Base-by-base conservation (phyloP, 1,140 invertebrate genomes). In the Zaprionus capensis region DNA sequence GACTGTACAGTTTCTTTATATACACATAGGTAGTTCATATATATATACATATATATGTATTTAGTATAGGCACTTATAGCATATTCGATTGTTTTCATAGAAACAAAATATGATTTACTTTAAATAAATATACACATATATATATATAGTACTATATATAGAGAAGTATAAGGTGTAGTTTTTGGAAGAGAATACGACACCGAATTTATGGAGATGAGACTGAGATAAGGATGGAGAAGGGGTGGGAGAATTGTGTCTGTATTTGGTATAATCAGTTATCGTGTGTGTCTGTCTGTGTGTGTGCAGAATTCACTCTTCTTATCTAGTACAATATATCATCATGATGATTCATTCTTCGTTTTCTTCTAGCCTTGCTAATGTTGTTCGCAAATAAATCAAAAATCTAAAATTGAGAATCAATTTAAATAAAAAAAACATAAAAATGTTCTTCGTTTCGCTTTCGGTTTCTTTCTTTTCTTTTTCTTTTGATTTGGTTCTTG, bases 21-120 rank as follows among this genome's bases (percentile, higher is more conserved):
- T 63, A 58, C 34, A 67, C 55, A 65, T 58, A 64, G 26, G 34
- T 49, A 34, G 20, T 76, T 49, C 46, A 64, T 59, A 77, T 31
- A 61, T 68, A 73, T 57, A 63, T 53, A 64, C n/a, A 69, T 74
- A 74, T 71, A 81, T 64, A 84, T 74, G 57, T 76, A 78, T 82
- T 88, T 87, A 88, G 84, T 88, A 88, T 87, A 87, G 84, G 84
- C 84, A 87, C 84, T 87, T 87, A 87, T 38, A 46, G 84, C 84
- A 81, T 87, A 87, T 87, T 87, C 84, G 84, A 87, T 87, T 88
- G 83, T 87, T 87, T 87, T 88, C 81, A 88, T 87, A 87, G 83
- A 88, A 87, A 88, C 83, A 88, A 87, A 88, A 73, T 81, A 87
- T 83, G n/a, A 72, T 80, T 46, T 76, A 72, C 41, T 74, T 74